These are phyloP conservation scores for Ceyx cyanopectus DNA, from an alignment of 2,113 vertebrate species.

Conservation along the genomic window DNA sequence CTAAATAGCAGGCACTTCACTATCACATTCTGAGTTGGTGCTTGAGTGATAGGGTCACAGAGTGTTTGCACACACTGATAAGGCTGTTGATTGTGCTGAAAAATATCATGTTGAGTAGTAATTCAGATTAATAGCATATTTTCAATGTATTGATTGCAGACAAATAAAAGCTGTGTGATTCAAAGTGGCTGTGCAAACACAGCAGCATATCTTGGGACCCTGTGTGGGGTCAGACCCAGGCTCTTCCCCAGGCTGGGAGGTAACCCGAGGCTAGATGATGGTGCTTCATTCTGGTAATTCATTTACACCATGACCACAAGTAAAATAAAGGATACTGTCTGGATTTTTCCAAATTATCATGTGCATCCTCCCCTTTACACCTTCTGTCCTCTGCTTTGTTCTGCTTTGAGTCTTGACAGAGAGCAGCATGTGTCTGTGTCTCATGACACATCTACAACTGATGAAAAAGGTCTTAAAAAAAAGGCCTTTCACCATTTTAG, in stretches of 20 bases:
- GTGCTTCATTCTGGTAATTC: neutral
- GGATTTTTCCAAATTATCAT: neutral
- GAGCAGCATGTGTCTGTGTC: neutral
- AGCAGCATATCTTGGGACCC: neutral
- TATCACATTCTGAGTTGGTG: slow-evolving; percentile 46
- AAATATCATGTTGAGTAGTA: slow-evolving; percentile 55
- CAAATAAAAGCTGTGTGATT: slow-evolving; percentile 25
- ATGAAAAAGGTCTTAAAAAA: slow-evolving; percentile 17
- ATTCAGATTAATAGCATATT: slow-evolving; percentile 37
- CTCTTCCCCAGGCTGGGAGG: neutral
- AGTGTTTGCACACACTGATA: slow-evolving; percentile 71
- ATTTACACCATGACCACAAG: neutral
- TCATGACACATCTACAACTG: neutral
- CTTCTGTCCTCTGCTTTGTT: slow-evolving; percentile 25
- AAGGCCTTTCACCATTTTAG: neutral
- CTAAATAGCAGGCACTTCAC: slow-evolving; percentile 63
- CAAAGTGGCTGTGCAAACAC: neutral
- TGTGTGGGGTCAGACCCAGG: fast-evolving
- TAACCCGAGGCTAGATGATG: neutral
- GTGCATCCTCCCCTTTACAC: neutral
- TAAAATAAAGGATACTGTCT: neutral
- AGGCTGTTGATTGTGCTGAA: slow-evolving; percentile 65
- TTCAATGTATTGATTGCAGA: slow-evolving; percentile 31
- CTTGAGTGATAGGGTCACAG: slow-evolving; percentile 42
- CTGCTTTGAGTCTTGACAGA: slow-evolving; percentile 2